Conservation (phyloP, 2,113 vertebrate species). For the Microcebus murinus region DNA sequence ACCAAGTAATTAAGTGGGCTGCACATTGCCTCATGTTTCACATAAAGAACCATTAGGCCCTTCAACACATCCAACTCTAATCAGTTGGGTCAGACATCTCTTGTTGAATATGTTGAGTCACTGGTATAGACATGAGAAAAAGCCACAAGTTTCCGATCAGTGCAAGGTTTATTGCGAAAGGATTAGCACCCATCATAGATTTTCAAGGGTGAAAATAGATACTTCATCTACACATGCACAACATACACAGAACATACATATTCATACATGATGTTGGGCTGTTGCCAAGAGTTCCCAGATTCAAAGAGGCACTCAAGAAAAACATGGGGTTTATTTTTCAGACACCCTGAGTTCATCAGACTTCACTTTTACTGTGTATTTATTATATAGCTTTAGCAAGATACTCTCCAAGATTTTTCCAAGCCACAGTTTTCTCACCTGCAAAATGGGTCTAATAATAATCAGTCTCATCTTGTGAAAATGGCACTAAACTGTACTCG, state of each 20-base stretch:
- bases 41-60: background rate
- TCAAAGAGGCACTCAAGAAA: background rate
- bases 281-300: background rate
- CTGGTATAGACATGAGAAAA: background rate
- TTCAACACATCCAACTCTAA: conserved; percentile 35
- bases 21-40: background rate
- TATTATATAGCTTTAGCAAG: background rate
- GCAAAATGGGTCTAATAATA: background rate
- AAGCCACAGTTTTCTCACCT: background rate
- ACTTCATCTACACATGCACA: background rate
- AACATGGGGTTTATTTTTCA: background rate
- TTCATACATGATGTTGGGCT: background rate
- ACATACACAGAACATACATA: too few species aligned
- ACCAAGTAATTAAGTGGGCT: conserved; percentile 63
- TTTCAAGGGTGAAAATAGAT: background rate
- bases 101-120: conserved; percentile 54
- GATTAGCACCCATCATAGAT: background rate
- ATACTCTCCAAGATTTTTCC: background rate
- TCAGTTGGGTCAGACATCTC: background rate
- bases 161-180: background rate
- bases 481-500: background rate
- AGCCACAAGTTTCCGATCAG: background rate
- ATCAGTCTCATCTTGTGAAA: background rate
- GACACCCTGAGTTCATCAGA: background rate
- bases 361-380: background rate